phyloP scores from a whole-genome alignment of 2,888 invertebrate genomes.

The Bugula neritina region DNA sequence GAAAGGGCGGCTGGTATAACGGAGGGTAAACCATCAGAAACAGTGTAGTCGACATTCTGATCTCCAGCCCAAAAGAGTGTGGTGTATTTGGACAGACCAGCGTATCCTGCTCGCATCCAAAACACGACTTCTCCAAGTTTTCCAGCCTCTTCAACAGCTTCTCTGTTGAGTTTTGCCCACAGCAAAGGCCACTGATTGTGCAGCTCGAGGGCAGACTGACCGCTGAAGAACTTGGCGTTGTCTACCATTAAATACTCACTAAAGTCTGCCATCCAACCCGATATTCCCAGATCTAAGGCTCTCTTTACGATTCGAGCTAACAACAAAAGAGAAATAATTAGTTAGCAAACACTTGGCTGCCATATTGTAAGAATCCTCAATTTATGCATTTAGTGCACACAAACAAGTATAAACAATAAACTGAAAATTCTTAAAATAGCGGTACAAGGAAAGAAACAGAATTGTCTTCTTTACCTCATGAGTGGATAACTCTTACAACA shows the following conservation, averaged over 20 bases:
- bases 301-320: slow-evolving; percentile 36
- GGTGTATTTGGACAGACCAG: slow-evolving; percentile 41
- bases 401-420: too few relatives aligned
- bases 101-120: slow-evolving; percentile 42
- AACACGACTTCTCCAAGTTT: slow-evolving; percentile 43
- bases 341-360: too few relatives aligned
- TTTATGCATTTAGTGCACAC: too few relatives aligned
- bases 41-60: slow-evolving; percentile 45
- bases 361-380: too few relatives aligned
- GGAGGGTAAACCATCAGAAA: slow-evolving; percentile 42
- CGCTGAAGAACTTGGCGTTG: slow-evolving; percentile 34
- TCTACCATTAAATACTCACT: slow-evolving; percentile 44
- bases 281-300: slow-evolving; percentile 42
- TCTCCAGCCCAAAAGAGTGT: slow-evolving; percentile 47
- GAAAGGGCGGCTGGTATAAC: slow-evolving; percentile 41
- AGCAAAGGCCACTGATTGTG: slow-evolving; percentile 43
- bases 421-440: too few relatives aligned
- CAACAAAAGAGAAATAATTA: too few relatives aligned
- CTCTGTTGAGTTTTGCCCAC: slow-evolving; percentile 42
- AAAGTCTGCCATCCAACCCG: slow-evolving; percentile 51
- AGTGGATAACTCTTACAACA: too few relatives aligned
- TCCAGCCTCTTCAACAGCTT: slow-evolving; percentile 40
- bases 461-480: too few relatives aligned
- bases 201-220: slow-evolving; percentile 33
- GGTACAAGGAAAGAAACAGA: too few relatives aligned